phyloP scores from a whole-genome alignment of 2,888 invertebrate genomes.

The Ceraclea dissimilis region DNA sequence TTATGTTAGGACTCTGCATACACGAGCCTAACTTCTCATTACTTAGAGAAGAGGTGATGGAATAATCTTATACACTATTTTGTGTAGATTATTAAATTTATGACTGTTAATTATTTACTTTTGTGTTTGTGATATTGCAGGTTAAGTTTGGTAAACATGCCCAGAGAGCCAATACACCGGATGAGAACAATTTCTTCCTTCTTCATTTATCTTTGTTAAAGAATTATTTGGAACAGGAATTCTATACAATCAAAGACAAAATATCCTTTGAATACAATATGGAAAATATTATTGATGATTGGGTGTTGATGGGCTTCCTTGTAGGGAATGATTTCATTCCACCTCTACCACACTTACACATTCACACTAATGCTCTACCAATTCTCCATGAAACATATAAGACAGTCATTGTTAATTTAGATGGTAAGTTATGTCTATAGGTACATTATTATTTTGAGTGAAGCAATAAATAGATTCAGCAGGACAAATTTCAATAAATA shows the following conservation, averaged over 20 bases:
- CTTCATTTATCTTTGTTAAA: conserved; percentile 86
- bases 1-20: conserved; percentile 91
- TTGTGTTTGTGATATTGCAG: conserved; percentile 35
- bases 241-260: conserved; percentile 58
- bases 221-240: conserved; percentile 91
- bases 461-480: too few relatives aligned
- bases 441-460: too few relatives aligned
- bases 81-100: background rate
- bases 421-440: conserved; percentile 64
- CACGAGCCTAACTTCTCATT: conserved; percentile 95
- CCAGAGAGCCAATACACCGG: conserved; percentile 64
- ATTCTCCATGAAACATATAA: conserved; percentile 83
- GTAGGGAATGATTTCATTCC: conserved; percentile 99
- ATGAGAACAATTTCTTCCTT: conserved; percentile 88
- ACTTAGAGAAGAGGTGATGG: conserved; percentile 79
- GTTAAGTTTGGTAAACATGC: conserved; percentile 68
- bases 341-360: conserved; percentile 90
- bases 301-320: conserved; percentile 95
- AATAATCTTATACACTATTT: background rate
- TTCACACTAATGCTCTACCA: conserved; percentile 82
- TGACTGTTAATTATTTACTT: background rate
- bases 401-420: conserved; percentile 73
- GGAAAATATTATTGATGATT: conserved; percentile 92
- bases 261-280: conserved; percentile 73
- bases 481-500: conserved; percentile 7